These are phyloP conservation scores for Salvelinus sp. DNA, from an alignment of 2,113 vertebrate species.

Conservation along the genomic window DNA sequence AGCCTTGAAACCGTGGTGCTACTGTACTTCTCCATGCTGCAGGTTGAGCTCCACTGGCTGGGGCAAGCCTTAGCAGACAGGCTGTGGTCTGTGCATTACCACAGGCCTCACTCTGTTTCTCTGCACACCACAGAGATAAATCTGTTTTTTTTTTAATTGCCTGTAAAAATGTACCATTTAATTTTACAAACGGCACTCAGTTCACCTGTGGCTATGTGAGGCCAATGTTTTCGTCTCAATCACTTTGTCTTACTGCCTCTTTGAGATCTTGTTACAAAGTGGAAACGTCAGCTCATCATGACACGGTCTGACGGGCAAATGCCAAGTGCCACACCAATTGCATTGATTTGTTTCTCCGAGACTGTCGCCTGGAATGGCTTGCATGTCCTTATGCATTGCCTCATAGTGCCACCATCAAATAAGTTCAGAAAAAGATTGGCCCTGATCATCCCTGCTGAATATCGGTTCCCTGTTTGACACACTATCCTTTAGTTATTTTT, in stretches of 20 bases:
- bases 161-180: too few species aligned
- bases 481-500: slow-evolving; percentile 16
- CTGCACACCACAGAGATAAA: too few species aligned
- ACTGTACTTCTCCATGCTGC: neutral
- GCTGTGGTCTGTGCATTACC: slow-evolving; percentile 3
- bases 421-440: slow-evolving; percentile 8
- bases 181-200: too few species aligned
- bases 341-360: slow-evolving; percentile 33
- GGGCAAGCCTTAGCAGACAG: neutral
- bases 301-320: slow-evolving; percentile 37
- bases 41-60: neutral
- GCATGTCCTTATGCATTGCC: neutral
- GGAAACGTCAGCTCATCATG: slow-evolving; percentile 37
- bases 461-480: slow-evolving; percentile 10
- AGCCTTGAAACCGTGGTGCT: neutral
- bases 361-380: slow-evolving; percentile 18
- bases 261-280: slow-evolving; percentile 12
- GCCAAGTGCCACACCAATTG: slow-evolving; percentile 35
- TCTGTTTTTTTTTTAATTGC: too few species aligned
- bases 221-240: neutral
- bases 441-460: neutral
- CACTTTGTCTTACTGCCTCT: neutral
- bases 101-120: neutral
- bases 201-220: neutral
- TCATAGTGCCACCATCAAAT: neutral